Base-by-base conservation (phyloP, 2,113 vertebrate genomes). In the Camelus bactrianus region DNA sequence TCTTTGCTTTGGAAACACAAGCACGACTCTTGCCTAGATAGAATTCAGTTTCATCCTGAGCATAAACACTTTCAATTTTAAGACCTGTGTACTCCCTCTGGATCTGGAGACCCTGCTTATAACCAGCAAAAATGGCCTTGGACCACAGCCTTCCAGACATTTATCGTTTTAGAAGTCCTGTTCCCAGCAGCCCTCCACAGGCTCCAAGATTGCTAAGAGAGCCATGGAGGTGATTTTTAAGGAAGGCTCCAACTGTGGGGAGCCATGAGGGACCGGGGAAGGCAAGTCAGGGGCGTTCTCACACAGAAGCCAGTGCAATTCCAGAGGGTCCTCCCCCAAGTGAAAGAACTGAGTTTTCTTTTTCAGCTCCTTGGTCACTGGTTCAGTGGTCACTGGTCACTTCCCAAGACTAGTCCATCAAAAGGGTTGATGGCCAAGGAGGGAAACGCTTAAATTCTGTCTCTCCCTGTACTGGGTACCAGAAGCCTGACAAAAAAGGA, bases 161-260 rank as follows among this genome's bases (percentile, higher is more conserved):
- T 42, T 42, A 42, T 42, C 38, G 38, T 42, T 42, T 42, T 42
- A 42, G 38, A 42, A 42, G 38, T 5, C 38, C 38, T 42, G 38
- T 42, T 42, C 38, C 38, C 38, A 42, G 38, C 38, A 42, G 38
- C 38, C 38, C 38, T 42, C 38, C 38, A 42, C 38, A 42, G 38
- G 38, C 38, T 42, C 38, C 38, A 42, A 42, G 38, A 42, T 42
- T 42, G 38, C 38, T 42, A 42, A 42, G 38, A 42, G 38, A 42
- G 38, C 38, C 38, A 42, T 42, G 38, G 38, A 42, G 38, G 38
- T 42, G 10, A 38, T 28, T 70, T 38, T 82, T 46, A 94, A 92
- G 52, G 6, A 62, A 75, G 42, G 9, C 7, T 9, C 65, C 12
- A 10, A 22, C 22, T 0, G 0, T 10, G 50, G 11, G 20, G 3